A percentile compares a stretch with the other conserved stretches of the same genome.
These are phyloP conservation scores for Leptoclinus maculatus DNA, from an alignment of 2,797 vertebrate genomes.

Conservation along the genomic window DNA sequence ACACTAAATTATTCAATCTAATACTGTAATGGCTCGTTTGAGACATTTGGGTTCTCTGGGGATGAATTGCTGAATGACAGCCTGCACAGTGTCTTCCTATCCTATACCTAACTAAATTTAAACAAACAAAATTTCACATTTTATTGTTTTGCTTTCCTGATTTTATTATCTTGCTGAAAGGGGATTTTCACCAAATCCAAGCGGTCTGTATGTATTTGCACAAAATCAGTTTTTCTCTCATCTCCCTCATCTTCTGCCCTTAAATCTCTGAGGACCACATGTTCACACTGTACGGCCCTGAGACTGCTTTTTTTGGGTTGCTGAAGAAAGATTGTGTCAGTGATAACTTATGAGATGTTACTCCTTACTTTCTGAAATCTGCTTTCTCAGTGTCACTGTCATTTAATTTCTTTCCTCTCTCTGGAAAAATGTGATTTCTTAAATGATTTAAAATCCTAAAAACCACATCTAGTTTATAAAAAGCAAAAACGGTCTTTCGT, in stretches of 20 bases:
- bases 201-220: conserved; percentile 16
- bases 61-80: neutral
- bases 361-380: conserved; percentile 66
- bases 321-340: conserved; percentile 51
- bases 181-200: conserved; percentile 18
- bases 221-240: conserved; percentile 37
- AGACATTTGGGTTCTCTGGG: neutral
- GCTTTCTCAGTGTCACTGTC: conserved; percentile 68
- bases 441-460: conserved; percentile 70
- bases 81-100: neutral
- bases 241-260: conserved; percentile 59
- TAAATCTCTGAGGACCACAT: conserved; percentile 66
- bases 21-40: neutral
- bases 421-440: conserved; percentile 74
- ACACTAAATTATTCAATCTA: neutral
- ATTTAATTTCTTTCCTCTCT: conserved; percentile 46
- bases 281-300: conserved; percentile 61
- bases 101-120: neutral
- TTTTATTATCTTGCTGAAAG: neutral
- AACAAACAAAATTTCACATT: conserved; percentile 6
- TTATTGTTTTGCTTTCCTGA: neutral
- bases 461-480: conserved; percentile 69
- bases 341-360: conserved; percentile 66
- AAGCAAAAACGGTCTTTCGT: conserved; percentile 68
- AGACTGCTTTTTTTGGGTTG: conserved; percentile 63